Base-by-base conservation (phyloP, 2,113 vertebrate genomes). In the Sander lucioperca region DNA sequence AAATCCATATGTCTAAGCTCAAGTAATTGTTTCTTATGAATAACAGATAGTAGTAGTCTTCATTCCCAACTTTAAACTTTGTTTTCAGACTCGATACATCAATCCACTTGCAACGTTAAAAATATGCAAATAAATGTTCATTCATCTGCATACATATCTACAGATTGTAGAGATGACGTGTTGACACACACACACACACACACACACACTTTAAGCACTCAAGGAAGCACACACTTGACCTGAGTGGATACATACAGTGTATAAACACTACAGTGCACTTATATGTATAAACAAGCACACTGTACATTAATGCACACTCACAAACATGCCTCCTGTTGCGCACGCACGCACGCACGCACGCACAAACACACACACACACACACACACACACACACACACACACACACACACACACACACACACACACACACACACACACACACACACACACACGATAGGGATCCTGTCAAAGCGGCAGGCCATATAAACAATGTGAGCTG, bases 161-260 rank as follows among this genome's bases (percentile, higher is more conserved):
- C 36, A 39, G 36, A 39, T 39, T 39, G 36, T 39, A 39, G 7
- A 39, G 7, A 39, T 39, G 36, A 33, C 5, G 33, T 33, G 33
- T 33, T 33, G 33, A 33, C 13, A 14, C 2, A 3, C 25, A 58
- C 23, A 48, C 8, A 67, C 23, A n/a, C n/a, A 25, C 30, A 83
- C 74, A 63, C 72, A 73, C 68, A 62, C 45, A 83, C 75, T 63
- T 71, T 13, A 78, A 30, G 14, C 21, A 75, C 61, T 82, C 48
- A 69, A 78, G 51, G 80, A 85, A 77, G 56, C 80, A 81, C 47
- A 74, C 69, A 82, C 75, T 56, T 88, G 62, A 86, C 72, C 65
- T 7, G 21, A 84, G 81, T 71, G 64, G 66, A 74, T 48, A 30
- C 69, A 63, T 68, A 47, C 15, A 73, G n/a, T 15, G 12, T 30